These are phyloP conservation scores for Phthorimaea operculella DNA, from an alignment of 1,140 invertebrate species.

Conservation along the genomic window DNA sequence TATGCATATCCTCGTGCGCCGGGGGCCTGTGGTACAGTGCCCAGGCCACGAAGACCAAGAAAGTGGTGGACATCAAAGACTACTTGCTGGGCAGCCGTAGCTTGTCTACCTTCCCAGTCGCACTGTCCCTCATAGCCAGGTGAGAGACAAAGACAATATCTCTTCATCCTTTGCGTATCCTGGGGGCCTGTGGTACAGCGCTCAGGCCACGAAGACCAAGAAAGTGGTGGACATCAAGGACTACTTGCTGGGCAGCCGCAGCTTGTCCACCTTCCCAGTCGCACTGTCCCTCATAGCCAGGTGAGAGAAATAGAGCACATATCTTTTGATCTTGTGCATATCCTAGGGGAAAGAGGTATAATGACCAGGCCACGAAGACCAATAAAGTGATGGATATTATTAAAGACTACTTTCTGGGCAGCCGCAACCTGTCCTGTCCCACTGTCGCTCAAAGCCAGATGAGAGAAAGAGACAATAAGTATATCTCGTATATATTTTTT, in stretches of 20 bases:
- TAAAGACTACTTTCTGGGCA: conserved; percentile 80
- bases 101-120: conserved; percentile 81
- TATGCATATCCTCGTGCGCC: conserved; percentile 72
- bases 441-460: conserved; percentile 86
- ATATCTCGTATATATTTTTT: background rate
- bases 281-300: conserved; percentile 85
- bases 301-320: conserved; percentile 54
- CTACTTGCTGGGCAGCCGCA: conserved; percentile 78
- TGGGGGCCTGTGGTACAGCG: conserved; percentile 82
- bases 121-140: conserved; percentile 86
- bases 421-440: conserved; percentile 79
- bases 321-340: conserved; percentile 70
- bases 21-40: conserved; percentile 82
- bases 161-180: conserved; percentile 71
- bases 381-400: conserved; percentile 67
- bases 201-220: conserved; percentile 51
- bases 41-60: conserved; percentile 49
- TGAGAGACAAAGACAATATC: conserved; percentile 47
- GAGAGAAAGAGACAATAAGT: background rate
- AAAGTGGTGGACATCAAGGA: conserved; percentile 71
- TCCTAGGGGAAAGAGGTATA: conserved; percentile 80
- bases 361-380: conserved; percentile 61
- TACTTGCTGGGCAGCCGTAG: conserved; percentile 79
- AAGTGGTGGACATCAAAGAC: conserved; percentile 71
- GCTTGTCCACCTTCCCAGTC: conserved; percentile 81